Conservation (phyloP, 1,140 invertebrate genomes). For the Sminthurides bifidus region DNA sequence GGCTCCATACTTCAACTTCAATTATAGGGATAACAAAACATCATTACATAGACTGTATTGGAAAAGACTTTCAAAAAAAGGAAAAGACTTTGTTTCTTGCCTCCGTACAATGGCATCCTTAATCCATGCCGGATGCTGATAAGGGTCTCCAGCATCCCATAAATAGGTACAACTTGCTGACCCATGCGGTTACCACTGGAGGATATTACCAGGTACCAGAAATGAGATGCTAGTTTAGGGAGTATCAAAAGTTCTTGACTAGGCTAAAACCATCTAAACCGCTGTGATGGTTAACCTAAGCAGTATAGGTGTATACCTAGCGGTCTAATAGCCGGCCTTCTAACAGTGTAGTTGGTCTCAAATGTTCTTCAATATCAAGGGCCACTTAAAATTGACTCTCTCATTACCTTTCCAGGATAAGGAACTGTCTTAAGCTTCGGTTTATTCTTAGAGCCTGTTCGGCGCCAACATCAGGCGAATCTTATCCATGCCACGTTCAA, state of each 20-base stretch:
- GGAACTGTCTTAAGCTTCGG: constrained; percentile 25
- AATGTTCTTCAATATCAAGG: too few relatives aligned
- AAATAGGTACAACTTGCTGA: constrained; percentile 18
- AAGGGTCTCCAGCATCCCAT: constrained; percentile 25
- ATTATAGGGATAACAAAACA: not conserved
- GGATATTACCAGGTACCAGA: constrained; percentile 15
- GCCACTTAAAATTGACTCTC: too few relatives aligned
- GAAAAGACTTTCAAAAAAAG: constrained; percentile 17
- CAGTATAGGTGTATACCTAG: not conserved
- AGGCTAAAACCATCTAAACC: not conserved
- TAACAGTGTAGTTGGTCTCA: too few relatives aligned
- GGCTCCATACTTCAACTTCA: not conserved
- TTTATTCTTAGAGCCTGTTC: constrained; percentile 40
- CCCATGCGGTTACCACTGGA: constrained; percentile 18
- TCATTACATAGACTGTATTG: constrained; percentile 19
- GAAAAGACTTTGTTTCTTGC: too few relatives aligned
- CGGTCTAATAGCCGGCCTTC: too few relatives aligned
- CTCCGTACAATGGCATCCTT: constrained; percentile 19
- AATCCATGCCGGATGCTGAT: constrained; percentile 14
- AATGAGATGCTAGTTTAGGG: too few relatives aligned
- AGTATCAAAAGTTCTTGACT: not conserved
- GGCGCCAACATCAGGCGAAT: constrained; percentile 60
- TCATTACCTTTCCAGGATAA: constrained; percentile 32
- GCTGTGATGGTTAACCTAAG: not conserved
- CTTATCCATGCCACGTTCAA: constrained; percentile 55